Evolutionary conservation across 2,113 vertebrate species (phyloP), one percentile per base, ranked within the genome.

Genomic region (Rynchops niger): DNA sequence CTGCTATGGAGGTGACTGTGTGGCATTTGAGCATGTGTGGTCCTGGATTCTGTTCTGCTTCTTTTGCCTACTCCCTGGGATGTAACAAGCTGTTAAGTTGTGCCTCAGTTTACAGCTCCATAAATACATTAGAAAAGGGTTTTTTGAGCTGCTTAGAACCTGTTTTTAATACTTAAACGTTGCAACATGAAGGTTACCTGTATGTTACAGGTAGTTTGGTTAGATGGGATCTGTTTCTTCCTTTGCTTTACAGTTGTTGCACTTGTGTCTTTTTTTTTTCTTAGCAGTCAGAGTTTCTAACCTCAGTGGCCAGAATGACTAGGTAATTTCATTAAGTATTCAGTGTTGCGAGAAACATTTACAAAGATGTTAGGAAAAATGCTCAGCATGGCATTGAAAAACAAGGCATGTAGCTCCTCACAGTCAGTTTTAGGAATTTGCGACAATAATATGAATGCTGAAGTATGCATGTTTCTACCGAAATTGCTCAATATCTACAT

Each of bases 401-500:
- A n/a, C n/a, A n/a, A n/a, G n/a, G n/a, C 79, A 82, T 79, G 55
- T 40, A 91, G 67, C 96, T 96, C 66, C 83, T 95, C 62, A 49
- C 40, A n/a, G 92, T 92, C 86, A 15, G 25, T 86, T 94, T 95
- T 83, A 29, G 25, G 36, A 80, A 62, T 12, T 38, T 53, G 67
- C 47, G 52, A 18, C 34, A 86, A 45, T 7, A n/a, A 56, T 43
- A 43, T 21, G 22, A 19, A 74, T 21, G 21, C 50, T 72, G 34
- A 69, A 74, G 25, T 40, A 30, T 40, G 43, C 26, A 8, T 26
- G 47, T 67, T 34, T 55, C 19, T 70, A 36, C 82, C 95, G 95
- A 62, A 84, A 34, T 59, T 59, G 62, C 47, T 53, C 29, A 74
- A 38, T 82, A 66, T 91, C 40, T 12, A 76, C 19, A 72, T 82